A percentile compares a stretch with the other conserved stretches of the same genome.
Evolutionary conservation across 1,140 invertebrate genomes (phyloP).

Genomic region (Holotrichia oblita): DNA sequence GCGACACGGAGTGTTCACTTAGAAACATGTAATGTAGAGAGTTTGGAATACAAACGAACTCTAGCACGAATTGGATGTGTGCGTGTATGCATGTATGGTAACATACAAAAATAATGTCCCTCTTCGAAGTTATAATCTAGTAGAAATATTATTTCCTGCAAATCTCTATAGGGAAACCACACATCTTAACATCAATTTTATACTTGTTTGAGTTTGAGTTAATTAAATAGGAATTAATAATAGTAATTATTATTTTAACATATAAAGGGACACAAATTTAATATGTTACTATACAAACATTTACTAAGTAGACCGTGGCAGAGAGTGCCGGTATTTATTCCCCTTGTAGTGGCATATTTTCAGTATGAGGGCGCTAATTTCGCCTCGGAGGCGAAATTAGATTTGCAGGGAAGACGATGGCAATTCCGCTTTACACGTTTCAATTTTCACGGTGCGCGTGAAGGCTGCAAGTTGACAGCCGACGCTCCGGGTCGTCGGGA

Average conservation of each 20-base stretch:
- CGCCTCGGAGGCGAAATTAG: background rate
- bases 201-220: too few species aligned
- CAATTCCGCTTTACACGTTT: background rate
- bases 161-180: too few species aligned
- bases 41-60: too few species aligned
- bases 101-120: background rate
- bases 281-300: background rate
- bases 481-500: background rate
- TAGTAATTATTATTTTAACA: too few species aligned
- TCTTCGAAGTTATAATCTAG: background rate
- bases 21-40: too few species aligned
- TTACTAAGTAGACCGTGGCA: background rate
- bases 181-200: too few species aligned
- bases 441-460: background rate
- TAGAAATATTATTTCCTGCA: too few species aligned
- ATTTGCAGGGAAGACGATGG: background rate
- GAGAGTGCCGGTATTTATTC: background rate
- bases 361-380: background rate
- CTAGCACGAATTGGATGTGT: too few species aligned
- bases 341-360: background rate
- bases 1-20: background rate
- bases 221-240: too few species aligned
- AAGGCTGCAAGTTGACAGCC: background rate
- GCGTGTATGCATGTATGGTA: too few species aligned
- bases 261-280: background rate